Conservation (phyloP, 2,113 vertebrate species). For the Heterotis niloticus region DNA sequence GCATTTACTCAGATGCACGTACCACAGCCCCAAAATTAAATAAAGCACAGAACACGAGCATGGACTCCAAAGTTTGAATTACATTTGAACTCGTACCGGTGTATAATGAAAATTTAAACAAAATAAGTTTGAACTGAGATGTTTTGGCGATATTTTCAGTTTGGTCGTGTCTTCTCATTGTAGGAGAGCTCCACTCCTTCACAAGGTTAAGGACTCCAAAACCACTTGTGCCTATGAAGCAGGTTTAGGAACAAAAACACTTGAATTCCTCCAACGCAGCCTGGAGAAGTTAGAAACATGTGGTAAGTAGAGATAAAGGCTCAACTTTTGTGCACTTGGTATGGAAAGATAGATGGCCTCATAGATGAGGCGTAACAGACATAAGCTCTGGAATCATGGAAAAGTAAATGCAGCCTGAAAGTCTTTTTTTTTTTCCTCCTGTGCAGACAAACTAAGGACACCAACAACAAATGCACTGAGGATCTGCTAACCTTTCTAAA, state of each 20-base stretch:
- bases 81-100: too few species aligned
- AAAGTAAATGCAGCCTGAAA: constrained; percentile 21
- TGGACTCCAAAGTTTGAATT: too few species aligned
- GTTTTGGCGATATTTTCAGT: not conserved
- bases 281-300: constrained; percentile 47
- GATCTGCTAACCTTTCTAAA: not conserved
- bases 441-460: constrained; percentile 1
- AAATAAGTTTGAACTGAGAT: not conserved
- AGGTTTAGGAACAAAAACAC: constrained; percentile 50
- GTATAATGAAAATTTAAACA: too few species aligned
- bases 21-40: too few species aligned
- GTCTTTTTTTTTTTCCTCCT: not conserved
- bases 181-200: not conserved
- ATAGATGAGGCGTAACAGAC: constrained; percentile 51
- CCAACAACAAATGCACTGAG: not conserved
- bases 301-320: constrained; percentile 41
- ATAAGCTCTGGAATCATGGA: constrained; percentile 13
- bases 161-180: not conserved
- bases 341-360: constrained; percentile 51
- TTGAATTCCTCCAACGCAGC: constrained; percentile 53
- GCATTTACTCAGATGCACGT: too few species aligned
- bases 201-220: not conserved
- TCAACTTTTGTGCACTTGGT: constrained; percentile 45
- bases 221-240: constrained; percentile 33
- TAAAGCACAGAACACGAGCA: too few species aligned